phyloP scores from a whole-genome alignment of 2,113 vertebrate species.

The Terrapene triunguis region DNA sequence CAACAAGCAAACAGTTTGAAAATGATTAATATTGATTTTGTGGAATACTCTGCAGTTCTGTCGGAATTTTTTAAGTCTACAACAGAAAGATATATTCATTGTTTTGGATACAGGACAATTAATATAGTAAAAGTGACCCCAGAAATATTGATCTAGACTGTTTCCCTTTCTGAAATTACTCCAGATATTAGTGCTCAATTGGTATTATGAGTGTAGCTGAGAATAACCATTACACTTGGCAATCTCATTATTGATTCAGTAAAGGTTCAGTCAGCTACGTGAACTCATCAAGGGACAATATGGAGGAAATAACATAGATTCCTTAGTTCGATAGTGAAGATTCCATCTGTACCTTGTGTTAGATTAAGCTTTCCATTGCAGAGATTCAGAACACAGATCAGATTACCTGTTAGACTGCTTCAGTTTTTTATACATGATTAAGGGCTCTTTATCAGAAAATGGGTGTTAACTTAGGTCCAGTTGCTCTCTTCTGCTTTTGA shows the following conservation, averaged over 20 bases:
- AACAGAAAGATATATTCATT: neutral
- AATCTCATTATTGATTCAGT: neutral
- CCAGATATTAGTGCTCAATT: neutral
- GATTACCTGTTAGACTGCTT: neutral
- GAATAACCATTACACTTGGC: neutral
- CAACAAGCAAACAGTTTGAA: conserved; percentile 55
- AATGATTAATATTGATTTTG: conserved; percentile 61
- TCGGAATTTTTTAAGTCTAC: conserved; percentile 14
- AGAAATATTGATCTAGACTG: neutral
- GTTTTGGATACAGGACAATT: neutral
- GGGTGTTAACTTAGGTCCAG: rapidly evolving
- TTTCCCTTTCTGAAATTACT: neutral
- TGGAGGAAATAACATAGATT: neutral
- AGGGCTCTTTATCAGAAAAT: neutral
- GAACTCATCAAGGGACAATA: neutral
- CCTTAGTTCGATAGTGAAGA: neutral
- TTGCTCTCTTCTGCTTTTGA: neutral
- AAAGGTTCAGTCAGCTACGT: neutral
- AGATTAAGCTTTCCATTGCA: neutral
- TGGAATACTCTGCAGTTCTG: neutral
- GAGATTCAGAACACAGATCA: rapidly evolving
- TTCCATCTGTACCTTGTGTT: neutral
- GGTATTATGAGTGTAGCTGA: neutral
- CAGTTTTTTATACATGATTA: neutral
- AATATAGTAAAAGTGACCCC: neutral